Base-by-base conservation (phyloP, 2,113 vertebrate genomes). In the Anoplopoma fimbria region DNA sequence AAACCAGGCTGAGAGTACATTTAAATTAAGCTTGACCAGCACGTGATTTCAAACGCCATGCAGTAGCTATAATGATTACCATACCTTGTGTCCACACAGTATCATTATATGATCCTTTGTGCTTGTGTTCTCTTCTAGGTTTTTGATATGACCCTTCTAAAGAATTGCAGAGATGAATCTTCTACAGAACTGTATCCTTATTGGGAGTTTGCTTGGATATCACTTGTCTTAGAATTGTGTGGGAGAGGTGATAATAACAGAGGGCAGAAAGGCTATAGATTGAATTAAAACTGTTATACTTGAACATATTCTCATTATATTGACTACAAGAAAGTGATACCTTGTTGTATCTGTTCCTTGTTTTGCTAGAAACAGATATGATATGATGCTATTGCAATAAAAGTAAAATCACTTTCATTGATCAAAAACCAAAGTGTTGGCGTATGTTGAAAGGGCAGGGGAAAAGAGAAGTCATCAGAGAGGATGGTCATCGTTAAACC, bases 201-300 rank as follows among this genome's bases (percentile, higher is more conserved):
- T 42, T 38, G 19, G 21, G 49, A 75, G 29, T 74, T 77, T 69
- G 29, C 61, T 51, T 40, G 23, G 29, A 77, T 29, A 74, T 47
- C 36, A 62, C 49, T 73, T 73, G 61, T 69, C 34, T 57, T 83
- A 80, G 14, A 33, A 70, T 14, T 36, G 42, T 80, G 76, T 78
- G 77, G 84, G 77, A 83, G 64, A 83, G 51, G 65, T 65, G 65
- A 68, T 60, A 77, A 75, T 68, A 78, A 84, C 76, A 70, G 63
- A 70, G 60, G 69, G 38, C 25, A 83, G 8, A 21, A 51, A 14
- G 75, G 61, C 49, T 58, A 71, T 19, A 5, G 71, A 40, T 76
- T 68, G 57, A 58, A 82, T n/a, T 53, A 45, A 71, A 75, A 68
- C 51, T 27, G 53, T 62, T 62, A 67, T 21, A 60, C 34, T 53